These are phyloP conservation scores for Rana temporaria DNA, from an alignment of 2,113 vertebrate species.

Conservation along the genomic window DNA sequence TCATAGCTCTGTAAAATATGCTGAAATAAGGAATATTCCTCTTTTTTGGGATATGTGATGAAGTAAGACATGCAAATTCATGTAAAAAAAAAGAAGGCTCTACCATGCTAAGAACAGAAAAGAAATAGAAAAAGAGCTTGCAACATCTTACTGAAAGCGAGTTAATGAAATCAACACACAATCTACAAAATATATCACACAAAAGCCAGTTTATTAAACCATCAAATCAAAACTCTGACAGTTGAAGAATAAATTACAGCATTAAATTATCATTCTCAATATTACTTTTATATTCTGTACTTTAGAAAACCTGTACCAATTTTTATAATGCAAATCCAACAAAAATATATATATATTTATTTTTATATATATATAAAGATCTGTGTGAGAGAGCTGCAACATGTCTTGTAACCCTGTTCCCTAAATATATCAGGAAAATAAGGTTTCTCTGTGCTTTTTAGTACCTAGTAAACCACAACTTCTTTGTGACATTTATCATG, in stretches of 20 bases:
- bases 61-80: no score
- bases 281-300: slow-evolving; percentile 55
- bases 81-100: no score
- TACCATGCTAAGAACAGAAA: no score
- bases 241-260: slow-evolving; percentile 55
- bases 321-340: slow-evolving; percentile 51
- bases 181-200: slow-evolving; percentile 27
- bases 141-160: no score
- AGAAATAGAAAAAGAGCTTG: no score
- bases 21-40: no score
- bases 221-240: slow-evolving; percentile 51
- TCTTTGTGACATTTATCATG: slow-evolving; percentile 5
- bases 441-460: not conserved
- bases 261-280: slow-evolving; percentile 54
- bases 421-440: slow-evolving; percentile 30
- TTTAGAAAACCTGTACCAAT: slow-evolving; percentile 51
- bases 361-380: slow-evolving; percentile 20
- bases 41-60: no score
- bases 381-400: slow-evolving; percentile 37
- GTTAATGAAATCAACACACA: not conserved
- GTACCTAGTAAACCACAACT: not conserved
- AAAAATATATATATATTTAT: slow-evolving; percentile 54
- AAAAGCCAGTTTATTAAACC: slow-evolving; percentile 47
- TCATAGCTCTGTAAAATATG: no score
- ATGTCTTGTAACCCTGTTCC: slow-evolving; percentile 20